A percentile compares a stretch with the other conserved stretches of the same genome.
Conservation (phyloP, 2,113 vertebrate species). For the Turdus rufiventris region DNA sequence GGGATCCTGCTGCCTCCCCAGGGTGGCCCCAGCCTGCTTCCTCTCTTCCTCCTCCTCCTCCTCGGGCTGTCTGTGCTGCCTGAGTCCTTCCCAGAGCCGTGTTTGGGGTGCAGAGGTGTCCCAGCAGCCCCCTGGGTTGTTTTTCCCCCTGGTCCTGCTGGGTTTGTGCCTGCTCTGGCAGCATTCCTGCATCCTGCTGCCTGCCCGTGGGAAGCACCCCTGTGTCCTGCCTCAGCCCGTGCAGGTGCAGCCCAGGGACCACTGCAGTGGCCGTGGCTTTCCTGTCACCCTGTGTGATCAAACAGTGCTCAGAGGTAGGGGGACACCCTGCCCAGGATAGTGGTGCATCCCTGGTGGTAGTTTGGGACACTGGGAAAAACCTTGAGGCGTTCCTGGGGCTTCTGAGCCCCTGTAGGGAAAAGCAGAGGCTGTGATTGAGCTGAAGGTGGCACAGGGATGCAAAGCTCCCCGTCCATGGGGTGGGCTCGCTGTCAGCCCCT, state of each 20-base stretch:
- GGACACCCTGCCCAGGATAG: fast-evolving
- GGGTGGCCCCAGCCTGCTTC: not conserved
- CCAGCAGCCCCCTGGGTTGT: not conserved
- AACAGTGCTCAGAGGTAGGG: fast-evolving
- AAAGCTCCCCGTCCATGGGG: not conserved
- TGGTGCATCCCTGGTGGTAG: not conserved
- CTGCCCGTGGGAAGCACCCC: not conserved
- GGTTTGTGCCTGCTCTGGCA: not conserved
- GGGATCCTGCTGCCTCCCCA: not conserved
- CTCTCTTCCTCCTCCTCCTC: not conserved
- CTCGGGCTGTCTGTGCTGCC: not conserved
- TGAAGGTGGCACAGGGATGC: not conserved
- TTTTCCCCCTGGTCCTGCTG: not conserved
- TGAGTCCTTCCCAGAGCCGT: not conserved
- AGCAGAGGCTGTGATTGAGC: not conserved
- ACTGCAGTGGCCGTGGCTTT: not conserved
- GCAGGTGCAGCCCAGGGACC: not conserved
- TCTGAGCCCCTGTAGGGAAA: not conserved
- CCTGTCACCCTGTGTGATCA: not conserved
- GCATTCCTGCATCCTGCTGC: not conserved
- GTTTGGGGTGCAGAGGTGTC: not conserved
- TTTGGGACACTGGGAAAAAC: not conserved
- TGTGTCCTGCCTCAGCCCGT: fast-evolving
- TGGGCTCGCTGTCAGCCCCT: not conserved
- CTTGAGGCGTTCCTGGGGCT: not conserved